phyloP scores from a whole-genome alignment of 2,113 vertebrate genomes.

The Dolichotis patagonum region DNA sequence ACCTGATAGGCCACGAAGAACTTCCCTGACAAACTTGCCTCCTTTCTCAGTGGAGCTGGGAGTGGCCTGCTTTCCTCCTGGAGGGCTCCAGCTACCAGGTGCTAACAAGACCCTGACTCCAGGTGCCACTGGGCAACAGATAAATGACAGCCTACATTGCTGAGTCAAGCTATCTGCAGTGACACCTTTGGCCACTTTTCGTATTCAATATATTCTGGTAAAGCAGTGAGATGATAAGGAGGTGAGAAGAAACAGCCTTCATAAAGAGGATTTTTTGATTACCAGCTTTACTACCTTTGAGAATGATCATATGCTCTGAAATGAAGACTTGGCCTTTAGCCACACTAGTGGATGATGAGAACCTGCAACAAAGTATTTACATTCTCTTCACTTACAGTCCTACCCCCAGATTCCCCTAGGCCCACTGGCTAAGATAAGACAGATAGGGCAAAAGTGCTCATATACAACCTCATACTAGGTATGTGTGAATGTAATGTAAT shows the following conservation, averaged over 20 bases:
- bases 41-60: not conserved
- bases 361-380: not conserved
- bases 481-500: not conserved
- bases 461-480: not conserved
- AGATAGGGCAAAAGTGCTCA: not conserved
- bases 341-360: not conserved
- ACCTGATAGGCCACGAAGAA: not conserved
- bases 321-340: not conserved
- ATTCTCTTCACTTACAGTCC: not conserved
- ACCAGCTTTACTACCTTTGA: not conserved
- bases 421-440: not conserved
- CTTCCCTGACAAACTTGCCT: not conserved
- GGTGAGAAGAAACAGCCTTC: not conserved
- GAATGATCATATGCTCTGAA: not conserved
- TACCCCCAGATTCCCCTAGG: not conserved
- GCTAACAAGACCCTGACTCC: conserved; percentile 60
- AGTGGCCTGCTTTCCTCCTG: not conserved
- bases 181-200: conserved; percentile 34
- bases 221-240: not conserved
- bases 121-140: not conserved
- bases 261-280: conserved; percentile 1
- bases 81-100: not conserved
- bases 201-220: not conserved
- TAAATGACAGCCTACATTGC: not conserved
- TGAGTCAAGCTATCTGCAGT: not conserved